Evolutionary conservation across 1,140 invertebrate genomes (phyloP), one percentile per base, ranked within the genome.

Genomic region (Danaus plexippus): DNA sequence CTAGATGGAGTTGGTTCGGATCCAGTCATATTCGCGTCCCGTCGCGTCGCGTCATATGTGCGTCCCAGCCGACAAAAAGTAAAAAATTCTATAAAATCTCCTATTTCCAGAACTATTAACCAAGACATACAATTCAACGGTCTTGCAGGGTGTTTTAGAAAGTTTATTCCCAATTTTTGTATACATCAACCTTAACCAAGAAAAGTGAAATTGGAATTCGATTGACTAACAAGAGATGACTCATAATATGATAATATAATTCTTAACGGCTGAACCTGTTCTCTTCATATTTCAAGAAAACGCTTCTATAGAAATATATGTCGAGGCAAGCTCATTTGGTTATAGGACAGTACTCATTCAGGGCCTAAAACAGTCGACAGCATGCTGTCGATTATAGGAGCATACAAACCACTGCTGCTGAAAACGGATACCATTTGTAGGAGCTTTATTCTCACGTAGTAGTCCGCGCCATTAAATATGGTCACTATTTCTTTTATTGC

Each of bases 151-250:
- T 74, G 60, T 76, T 82, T 64, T 52, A 12, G 77, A 10, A 61
- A 61, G 61, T 85, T 84, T 59, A 54, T 82, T 0, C 49, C 57
- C 47, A 54, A 64, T 6, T 80, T 72, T 59, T 69, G 71, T 0
- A 51, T 47, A 12, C 75, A 75, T 6, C 44, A 80, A 8, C 82
- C 69, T 4, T 49, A 66, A 9, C 45, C 79, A 40, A 66, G 63
- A 54, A 77, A 78, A 18, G 47, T 62, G 32, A 4, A 56, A 52
- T 9, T 69, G 54, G 54, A n/a, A 47, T 8, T 69, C 59, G 67
- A 46, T 40, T 9, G 12, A 55, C 15, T 43, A 43, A 18, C 52
- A 66, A 40, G 59, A 62, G 11, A 2, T 47, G 11, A 55, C 67
- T 11, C 66, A 63, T 51, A 11, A 43, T 9, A 32, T 45, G 9